Conservation (phyloP, 2,797 vertebrate genomes). For the Zenarchopterus dispar region DNA sequence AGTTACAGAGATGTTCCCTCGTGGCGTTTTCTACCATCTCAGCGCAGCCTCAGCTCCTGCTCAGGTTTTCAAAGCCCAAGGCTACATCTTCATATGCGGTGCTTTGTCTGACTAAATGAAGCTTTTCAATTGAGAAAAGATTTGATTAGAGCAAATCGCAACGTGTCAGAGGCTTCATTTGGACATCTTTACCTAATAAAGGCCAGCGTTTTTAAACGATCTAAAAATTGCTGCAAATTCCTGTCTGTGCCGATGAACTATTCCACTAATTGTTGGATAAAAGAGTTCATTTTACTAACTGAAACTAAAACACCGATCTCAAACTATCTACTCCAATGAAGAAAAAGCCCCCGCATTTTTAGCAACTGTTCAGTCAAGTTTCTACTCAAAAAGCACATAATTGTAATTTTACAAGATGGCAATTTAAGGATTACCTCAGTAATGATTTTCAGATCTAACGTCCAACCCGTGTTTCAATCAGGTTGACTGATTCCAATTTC, state of each 20-base stretch:
- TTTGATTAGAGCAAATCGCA: no score
- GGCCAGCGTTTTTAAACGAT: no score
- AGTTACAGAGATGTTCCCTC: conserved; percentile 10
- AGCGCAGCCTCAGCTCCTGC: background rate
- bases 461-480: conserved; percentile 73
- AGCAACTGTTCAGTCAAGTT: conserved; percentile 13
- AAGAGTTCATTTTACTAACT: background rate
- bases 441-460: conserved; percentile 76
- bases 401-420: conserved; percentile 41
- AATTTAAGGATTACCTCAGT: conserved; percentile 61
- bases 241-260: no score
- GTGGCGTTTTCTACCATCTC: conserved; percentile 13
- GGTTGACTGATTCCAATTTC: conserved; percentile 74
- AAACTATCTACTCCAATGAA: no score
- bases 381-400: conserved; percentile 50
- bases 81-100: background rate
- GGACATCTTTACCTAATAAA: no score
- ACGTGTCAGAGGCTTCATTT: no score
- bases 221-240: no score
- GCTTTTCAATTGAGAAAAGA: no score
- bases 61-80: background rate
- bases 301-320: conserved; percentile 4
- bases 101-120: no score
- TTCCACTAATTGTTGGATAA: no score
- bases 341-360: background rate